Evolutionary conservation across 2,113 vertebrate genomes (phyloP), one percentile per base, ranked within the genome.

Genomic region (Coturnix japonica): DNA sequence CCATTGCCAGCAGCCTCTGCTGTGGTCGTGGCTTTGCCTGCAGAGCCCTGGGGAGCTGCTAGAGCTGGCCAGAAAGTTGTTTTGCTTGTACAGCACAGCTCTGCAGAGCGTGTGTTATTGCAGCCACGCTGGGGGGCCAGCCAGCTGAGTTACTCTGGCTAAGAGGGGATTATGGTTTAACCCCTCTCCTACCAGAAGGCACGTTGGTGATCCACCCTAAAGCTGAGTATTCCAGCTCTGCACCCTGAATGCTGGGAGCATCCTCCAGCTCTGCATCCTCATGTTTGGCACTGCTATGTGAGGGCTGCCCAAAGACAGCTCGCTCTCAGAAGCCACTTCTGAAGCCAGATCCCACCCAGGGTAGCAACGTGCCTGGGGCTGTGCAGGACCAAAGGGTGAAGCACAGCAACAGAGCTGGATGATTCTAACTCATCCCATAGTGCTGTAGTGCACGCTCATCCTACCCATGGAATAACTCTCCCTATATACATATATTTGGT

Each of bases 1-100:
- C 83, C 70, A 65, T 4, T 33, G 39, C 3, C 84, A 91, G 87
- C 85, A 91, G 82, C 83, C 83, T 30, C 4, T 31, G 86, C 59
- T 76, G 82, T 5, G 46, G 28, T 61, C 57, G 44, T 28, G 17
- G 57, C 69, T 18, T n/a, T 84, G 71, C 47, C 56, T 47, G 61
- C 44, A 4, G 60, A 16, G 49, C 82, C 80, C 86, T 12, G 1
- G 33, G 89, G 65, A 60, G 56, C 33, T 19, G 83, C 66, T 64
- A 31, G 13, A 26, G 80, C 76, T 65, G 33, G 76, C 37, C 83
- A 71, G 19, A 44, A 80, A 74, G 31, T 26, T 15, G 0, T 69
- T 3, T 19, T 12, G 73, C 75, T 46, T n/a, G 28, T 33, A 46
- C 41, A 39, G 81, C 79, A 11, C 46, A 21, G n/a, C 37, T 41